Base-by-base conservation (phyloP, 2,113 vertebrate genomes). In the Haemorhous mexicanus region DNA sequence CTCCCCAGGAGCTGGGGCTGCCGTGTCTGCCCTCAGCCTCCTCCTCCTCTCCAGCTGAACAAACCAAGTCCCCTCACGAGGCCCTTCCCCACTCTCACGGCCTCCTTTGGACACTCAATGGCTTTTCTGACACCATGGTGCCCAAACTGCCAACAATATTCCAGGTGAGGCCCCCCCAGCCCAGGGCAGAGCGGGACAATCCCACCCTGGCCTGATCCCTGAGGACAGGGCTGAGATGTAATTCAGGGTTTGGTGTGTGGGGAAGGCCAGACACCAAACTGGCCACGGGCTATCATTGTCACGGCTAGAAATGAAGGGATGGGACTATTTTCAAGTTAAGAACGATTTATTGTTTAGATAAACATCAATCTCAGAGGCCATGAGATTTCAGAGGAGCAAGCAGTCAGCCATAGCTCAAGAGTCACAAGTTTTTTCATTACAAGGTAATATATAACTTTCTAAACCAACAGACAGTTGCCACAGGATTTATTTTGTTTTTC, bases 1-100 rank as follows among this genome's bases (percentile, higher is more conserved):
- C 62, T 32, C 33, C 10, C 0, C 2, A 28, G 59, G 10, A 28
- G 22, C 32, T 35, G 26, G 5, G 0, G 2, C 32, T 30, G 32
- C 11, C 0, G 9, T 23, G 39, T 23, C 24, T 44, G 14, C 33
- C 68, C 39, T 32, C 67, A 44, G 32, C 4, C 32, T 32, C 32
- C 46, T 72, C 55, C 32, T 72, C 55, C 32, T 43, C 46, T 24
- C 26, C 80, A 20, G 16, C 37, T 30, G 32, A 44, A 10, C 81
- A 44, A 35, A 13, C 56, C 39, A 6, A 14, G 6, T 11, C 27
- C 39, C 39, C 27, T 27, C 33, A 5, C 32, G 1, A 5, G 26
- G 22, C 2, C 56, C 22, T 53, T 32, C 22, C 33, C 33, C 47
- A 44, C 21, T 39, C 68, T 17, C 56, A 13, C 0, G 0, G 32